phyloP scores from a whole-genome alignment of 2,797 vertebrate genomes.

The Chrysocyon brachyurus region DNA sequence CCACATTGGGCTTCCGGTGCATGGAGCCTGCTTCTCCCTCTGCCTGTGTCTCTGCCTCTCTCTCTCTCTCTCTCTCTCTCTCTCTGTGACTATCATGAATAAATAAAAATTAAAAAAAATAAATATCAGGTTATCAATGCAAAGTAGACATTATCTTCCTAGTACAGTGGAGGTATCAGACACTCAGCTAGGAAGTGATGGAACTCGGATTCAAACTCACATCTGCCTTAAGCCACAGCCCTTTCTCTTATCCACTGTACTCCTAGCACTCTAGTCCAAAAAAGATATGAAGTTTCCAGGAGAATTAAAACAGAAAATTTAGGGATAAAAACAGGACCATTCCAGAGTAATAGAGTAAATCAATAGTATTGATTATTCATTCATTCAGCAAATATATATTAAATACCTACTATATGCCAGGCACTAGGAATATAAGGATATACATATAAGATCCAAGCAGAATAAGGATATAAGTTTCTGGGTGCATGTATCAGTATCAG shows the following conservation, averaged over 20 bases:
- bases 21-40: too few species aligned
- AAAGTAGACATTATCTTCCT: slow-evolving; percentile 9
- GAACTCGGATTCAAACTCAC: not conserved
- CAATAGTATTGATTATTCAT: not conserved
- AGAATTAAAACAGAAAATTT: slow-evolving; percentile 30
- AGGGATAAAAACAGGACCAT: not conserved
- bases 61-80: too few species aligned
- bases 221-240: not conserved
- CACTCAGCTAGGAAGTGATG: not conserved
- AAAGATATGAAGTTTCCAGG: not conserved
- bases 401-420: not conserved
- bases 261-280: not conserved
- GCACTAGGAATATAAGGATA: not conserved
- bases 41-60: too few species aligned
- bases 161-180: not conserved
- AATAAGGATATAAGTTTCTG: not conserved
- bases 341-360: not conserved
- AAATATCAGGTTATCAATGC: not conserved
- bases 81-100: too few species aligned
- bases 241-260: not conserved
- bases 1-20: too few species aligned
- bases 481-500: not conserved
- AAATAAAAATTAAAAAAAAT: not conserved
- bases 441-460: not conserved
- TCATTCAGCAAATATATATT: not conserved